A percentile compares a stretch with the other conserved stretches of the same genome.
Evolutionary conservation across 2,797 vertebrate genomes (phyloP).

Genomic region (Lepidocolaptes lacrymiger): DNA sequence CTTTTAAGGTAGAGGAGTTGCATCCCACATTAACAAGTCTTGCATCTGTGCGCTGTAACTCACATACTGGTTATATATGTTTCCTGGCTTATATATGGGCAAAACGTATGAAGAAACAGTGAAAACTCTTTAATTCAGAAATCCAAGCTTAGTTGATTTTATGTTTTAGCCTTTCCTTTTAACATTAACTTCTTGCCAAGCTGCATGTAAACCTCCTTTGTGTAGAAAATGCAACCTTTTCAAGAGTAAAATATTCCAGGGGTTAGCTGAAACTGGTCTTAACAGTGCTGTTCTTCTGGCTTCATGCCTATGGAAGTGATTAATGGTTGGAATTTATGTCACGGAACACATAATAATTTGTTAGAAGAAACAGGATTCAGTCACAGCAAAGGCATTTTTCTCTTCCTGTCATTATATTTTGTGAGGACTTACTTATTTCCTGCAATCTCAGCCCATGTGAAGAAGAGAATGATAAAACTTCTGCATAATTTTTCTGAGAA

Average conservation of each 20-base stretch:
- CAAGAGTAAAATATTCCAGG: conserved; percentile 31
- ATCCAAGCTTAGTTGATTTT: conserved; percentile 76
- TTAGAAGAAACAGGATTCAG: conserved; percentile 64
- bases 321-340: conserved; percentile 68
- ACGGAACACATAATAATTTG: conserved; percentile 65
- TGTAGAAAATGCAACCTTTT: conserved; percentile 31
- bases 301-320: conserved; percentile 55
- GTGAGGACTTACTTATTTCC: conserved; percentile 63
- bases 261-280: neutral
- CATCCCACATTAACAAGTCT: neutral
- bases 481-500: conserved; percentile 61
- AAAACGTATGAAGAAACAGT: conserved; percentile 69
- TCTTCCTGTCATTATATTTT: conserved; percentile 67
- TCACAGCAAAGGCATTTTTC: conserved; percentile 64
- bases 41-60: neutral
- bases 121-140: conserved; percentile 80
- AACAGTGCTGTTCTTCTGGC: conserved; percentile 53
- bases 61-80: neutral
- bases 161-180: conserved; percentile 31
- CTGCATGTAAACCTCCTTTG: conserved; percentile 55
- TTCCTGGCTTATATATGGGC: conserved; percentile 54
- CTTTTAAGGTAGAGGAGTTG: neutral
- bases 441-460: conserved; percentile 53
- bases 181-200: conserved; percentile 41
- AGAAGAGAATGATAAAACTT: conserved; percentile 59